A percentile compares a stretch with the other conserved stretches of the same genome.
phyloP scores from a whole-genome alignment of 2,113 vertebrate genomes.

The Astur gentilis region DNA sequence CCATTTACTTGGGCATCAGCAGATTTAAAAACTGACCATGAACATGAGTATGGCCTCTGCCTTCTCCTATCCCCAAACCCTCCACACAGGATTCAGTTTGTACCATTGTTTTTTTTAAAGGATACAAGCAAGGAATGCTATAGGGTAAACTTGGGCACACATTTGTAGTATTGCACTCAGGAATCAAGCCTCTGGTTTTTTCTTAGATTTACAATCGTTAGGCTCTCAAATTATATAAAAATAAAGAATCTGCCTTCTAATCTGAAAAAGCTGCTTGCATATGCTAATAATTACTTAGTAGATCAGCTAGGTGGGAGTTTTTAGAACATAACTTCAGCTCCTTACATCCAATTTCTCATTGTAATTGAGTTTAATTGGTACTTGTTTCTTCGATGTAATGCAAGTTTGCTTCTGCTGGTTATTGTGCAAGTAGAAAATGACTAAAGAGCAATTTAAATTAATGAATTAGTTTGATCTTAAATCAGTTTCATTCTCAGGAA shows the following conservation, averaged over 20 bases:
- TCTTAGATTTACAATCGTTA: not conserved
- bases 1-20: not conserved
- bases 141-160: not conserved
- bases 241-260: not conserved
- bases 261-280: not conserved
- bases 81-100: not conserved
- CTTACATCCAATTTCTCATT: not conserved
- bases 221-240: not conserved
- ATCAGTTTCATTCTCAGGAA: not conserved
- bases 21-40: not conserved
- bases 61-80: not conserved
- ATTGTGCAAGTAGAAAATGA: not conserved
- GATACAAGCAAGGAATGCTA: not conserved
- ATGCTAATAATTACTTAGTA: not conserved
- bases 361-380: not conserved
- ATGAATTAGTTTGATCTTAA: not conserved
- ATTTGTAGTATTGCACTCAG: not conserved
- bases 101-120: not conserved
- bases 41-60: not conserved
- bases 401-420: conserved; percentile 6
- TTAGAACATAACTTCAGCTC: not conserved
- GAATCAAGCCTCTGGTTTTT: not conserved
- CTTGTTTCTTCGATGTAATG: not conserved
- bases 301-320: not conserved
- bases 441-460: not conserved